Evolutionary conservation across 1,140 invertebrate species (phyloP), one percentile per base, ranked within the genome.

Genomic region (Drosophila sulfurigaster): DNA sequence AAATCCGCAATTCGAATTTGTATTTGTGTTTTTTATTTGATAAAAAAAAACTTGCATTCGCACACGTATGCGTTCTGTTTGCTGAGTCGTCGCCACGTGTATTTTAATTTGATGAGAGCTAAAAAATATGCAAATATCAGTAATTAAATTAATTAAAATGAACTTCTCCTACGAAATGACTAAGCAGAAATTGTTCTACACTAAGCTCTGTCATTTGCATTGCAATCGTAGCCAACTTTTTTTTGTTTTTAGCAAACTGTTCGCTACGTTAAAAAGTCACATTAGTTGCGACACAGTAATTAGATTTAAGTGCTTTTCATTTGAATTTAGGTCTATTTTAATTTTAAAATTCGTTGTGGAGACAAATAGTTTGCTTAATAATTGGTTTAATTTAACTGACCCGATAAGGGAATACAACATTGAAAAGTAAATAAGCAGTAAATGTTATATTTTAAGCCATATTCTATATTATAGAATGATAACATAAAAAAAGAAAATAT

Each of bases 141-240:
- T 88, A 79, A 88, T 88, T 86, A 74, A 82, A 88, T 79, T 88
- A 86, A 86, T 86, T 82, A 88, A 79, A 86, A 67, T 49, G 64
- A 70, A 51, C 72, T 73, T 64, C 65, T 64, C 54, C 66, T 58
- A 63, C 41, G 54, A 68, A 79, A 70, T 88, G 75, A 67, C 63
- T 79, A 45, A 67, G 66, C 75, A 67, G 35, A 66, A 86, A 85
- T 60, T 30, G 43, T 76, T 70, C 45, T 25, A 38, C n/a, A 48
- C 4, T 35, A 41, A 58, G 13, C 35, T 45, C 15, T 30, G n/a
- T 28, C 38, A 74, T 51, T 60, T 48, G 25, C 45, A 71, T 13
- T 25, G 10, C 8, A 69, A 45, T 35, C 32, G 11, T 60, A 28
- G 7, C 4, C 51, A 63, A 25, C 41, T 54, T 6, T 4, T 32